phyloP scores from a whole-genome alignment of 2,888 invertebrate genomes.

The Leptinotarsa haldemani region DNA sequence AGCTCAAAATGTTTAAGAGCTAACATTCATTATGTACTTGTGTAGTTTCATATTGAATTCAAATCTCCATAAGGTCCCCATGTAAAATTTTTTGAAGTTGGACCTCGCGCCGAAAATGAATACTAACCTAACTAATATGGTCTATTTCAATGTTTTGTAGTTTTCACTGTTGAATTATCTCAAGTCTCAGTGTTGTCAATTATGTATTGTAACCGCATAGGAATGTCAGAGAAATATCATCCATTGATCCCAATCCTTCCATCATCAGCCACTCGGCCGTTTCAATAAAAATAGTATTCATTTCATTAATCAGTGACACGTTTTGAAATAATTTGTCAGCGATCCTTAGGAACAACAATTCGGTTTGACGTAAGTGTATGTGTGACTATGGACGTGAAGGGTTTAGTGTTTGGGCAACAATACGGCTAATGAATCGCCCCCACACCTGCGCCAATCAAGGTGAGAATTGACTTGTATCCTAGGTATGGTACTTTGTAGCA shows the following conservation, averaged over 20 bases:
- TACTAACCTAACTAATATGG: no score
- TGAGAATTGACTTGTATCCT: slow-evolving; percentile 8
- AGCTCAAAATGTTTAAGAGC: no score
- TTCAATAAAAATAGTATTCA: slow-evolving; percentile 6
- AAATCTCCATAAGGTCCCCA: no score
- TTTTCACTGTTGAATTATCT: no score
- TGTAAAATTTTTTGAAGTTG: no score
- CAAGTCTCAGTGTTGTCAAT: background rate
- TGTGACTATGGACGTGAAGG: background rate
- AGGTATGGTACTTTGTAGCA: slow-evolving; percentile 1
- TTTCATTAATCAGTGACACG: slow-evolving; percentile 11
- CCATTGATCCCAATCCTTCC: background rate
- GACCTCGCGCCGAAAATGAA: no score
- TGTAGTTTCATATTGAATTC: no score
- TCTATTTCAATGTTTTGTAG: no score
- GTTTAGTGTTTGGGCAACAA: slow-evolving; percentile 8
- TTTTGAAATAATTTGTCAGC: slow-evolving; percentile 19
- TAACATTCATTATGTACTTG: no score
- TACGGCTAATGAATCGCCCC: slow-evolving; percentile 14
- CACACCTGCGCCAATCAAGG: slow-evolving; percentile 17
- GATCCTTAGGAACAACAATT: background rate
- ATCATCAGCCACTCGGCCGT: background rate
- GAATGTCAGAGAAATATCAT: background rate
- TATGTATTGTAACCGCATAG: background rate
- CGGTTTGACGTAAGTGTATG: background rate